These are phyloP conservation scores for Platysternon megacephalum DNA, from an alignment of 2,113 vertebrate species.

Conservation along the genomic window DNA sequence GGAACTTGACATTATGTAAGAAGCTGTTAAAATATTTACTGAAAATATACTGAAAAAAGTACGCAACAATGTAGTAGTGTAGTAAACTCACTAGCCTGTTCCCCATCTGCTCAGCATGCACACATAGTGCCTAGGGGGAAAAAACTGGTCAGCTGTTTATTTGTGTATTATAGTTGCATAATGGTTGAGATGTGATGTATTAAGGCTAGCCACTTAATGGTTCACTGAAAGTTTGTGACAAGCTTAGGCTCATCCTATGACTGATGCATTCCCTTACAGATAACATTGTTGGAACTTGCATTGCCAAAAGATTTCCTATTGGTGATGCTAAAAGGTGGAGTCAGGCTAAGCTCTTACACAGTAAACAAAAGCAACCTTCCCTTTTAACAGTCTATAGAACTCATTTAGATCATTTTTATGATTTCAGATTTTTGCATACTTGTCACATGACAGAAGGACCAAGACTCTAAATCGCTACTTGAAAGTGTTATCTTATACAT, in stretches of 20 bases:
- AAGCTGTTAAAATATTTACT: neutral
- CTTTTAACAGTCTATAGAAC: neutral
- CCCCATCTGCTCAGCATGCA: neutral
- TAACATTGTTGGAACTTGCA: slow-evolving; percentile 19
- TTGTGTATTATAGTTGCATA: slow-evolving; percentile 13
- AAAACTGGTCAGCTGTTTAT: neutral
- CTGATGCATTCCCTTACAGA: slow-evolving; percentile 7
- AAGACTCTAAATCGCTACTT: neutral
- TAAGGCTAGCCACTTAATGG: slow-evolving; percentile 9
- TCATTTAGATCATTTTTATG: neutral
- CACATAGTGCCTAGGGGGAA: neutral
- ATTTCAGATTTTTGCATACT: neutral
- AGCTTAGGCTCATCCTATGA: slow-evolving; percentile 32
- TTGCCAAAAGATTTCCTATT: neutral
- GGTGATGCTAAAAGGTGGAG: slow-evolving; percentile 12
- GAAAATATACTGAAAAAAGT: neutral
- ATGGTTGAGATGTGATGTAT: neutral
- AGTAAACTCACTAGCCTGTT: neutral
- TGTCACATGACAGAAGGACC: neutral
- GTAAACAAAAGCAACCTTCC: neutral
- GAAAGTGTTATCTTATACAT: neutral
- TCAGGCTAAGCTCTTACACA: neutral
- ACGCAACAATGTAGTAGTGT: neutral
- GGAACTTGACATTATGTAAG: neutral
- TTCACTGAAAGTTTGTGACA: slow-evolving; percentile 36